Percentiles rank a stretch among this genome's conserved stretches.
Conservation (phyloP, 2,888 invertebrate species). For the Cepaea hortensis region DNA sequence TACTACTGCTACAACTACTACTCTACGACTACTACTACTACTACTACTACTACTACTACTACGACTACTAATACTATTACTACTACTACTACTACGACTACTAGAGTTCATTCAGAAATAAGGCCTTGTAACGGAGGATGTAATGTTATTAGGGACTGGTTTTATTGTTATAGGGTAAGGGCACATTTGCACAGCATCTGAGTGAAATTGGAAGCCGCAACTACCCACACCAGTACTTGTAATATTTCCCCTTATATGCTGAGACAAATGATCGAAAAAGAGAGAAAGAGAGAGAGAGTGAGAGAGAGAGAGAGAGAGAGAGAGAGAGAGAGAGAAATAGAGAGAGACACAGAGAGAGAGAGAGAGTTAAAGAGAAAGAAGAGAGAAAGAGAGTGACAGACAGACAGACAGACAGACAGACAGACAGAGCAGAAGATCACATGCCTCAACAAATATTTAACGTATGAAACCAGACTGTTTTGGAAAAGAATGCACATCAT, state of each 20-base stretch:
- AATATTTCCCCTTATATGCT: not conserved
- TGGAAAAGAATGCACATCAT: no score
- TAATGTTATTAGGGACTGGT: no score
- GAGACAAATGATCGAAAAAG: not conserved
- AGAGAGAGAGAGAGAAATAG: not conserved
- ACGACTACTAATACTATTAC: not conserved
- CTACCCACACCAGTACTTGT: no score
- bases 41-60: constrained; percentile 1
- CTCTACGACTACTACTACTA: no score
- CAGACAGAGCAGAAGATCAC: not conserved
- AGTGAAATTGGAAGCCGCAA: no score
- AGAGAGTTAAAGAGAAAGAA: not conserved
- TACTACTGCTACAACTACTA: no score
- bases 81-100: no score
- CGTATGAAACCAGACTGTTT: not conserved
- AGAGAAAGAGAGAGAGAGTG: not conserved
- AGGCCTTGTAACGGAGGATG: no score
- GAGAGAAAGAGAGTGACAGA: not conserved
- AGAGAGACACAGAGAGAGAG: not conserved
- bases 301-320: not conserved
- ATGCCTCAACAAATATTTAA: not conserved
- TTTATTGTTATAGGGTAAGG: no score
- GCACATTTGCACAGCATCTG: no score
- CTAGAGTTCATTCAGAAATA: no score
- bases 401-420: not conserved